Base-by-base conservation (phyloP, 2,113 vertebrate species). In the Amphiprion percula region DNA sequence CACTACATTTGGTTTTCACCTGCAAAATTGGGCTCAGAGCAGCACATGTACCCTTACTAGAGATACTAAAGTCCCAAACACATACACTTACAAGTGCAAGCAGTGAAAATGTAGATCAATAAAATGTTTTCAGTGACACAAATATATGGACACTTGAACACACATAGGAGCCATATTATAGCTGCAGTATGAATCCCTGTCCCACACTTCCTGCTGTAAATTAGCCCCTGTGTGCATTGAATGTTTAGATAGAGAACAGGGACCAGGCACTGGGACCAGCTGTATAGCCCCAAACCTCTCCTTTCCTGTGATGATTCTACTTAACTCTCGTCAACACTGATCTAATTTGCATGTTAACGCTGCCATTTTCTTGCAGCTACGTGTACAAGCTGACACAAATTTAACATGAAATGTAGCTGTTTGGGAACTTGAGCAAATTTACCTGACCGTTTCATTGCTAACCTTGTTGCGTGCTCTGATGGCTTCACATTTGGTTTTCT, bases 291-390 rank as follows among this genome's bases (percentile, higher is more conserved):
- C 41, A 60, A 68, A 77, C 24, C 47, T 76, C 58, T 87, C 70
- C 74, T 56, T 52, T 66, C 28, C 62, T 53, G 54, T 76, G 61
- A 68, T 74, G 61, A 72, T 58, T 73, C 39, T 11, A 23, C 59
- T 61, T 72, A 59, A n/a, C 28, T 60, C 50, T 77, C 39, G 37
- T 85, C 58, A 78, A 83, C 69, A 79, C 39, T 60, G 46, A 39
- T 65, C 56, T 56, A 70, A 79, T 82, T 82, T 69, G 58, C 75
- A 85, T 86, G 68, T 81, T 79, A 49, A 46, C 50, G 33, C 44
- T 56, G 63, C 85, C 83, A 82, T 89, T 79, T 90, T 81, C 74
- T 83, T 54, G 46, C 46, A 61, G 78, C 66, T 69, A 61, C 37
- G 61, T 62, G 63, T 54, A 71, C 49, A 76, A 80, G 74, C 47